Percentiles rank a stretch among this genome's conserved stretches.
phyloP scores from a whole-genome alignment of 2,888 invertebrate species.

The Cataglyphis albicans region DNA sequence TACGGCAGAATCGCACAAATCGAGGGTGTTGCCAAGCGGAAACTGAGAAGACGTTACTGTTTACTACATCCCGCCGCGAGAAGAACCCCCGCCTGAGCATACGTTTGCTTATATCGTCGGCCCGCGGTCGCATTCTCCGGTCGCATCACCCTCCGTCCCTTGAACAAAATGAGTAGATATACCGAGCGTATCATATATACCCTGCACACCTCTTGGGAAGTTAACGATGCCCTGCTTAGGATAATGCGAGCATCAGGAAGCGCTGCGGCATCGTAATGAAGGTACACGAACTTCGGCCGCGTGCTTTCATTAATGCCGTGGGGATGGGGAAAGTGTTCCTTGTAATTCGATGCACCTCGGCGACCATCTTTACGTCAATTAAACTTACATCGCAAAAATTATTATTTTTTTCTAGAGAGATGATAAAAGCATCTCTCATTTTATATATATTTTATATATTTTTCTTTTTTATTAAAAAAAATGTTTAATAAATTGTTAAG shows the following conservation, averaged over 20 bases:
- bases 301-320: background rate
- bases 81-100: slow-evolving; percentile 70
- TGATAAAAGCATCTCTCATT: background rate
- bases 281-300: slow-evolving; percentile 6
- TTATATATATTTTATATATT: background rate
- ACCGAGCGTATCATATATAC: slow-evolving; percentile 38
- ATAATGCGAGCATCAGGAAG: slow-evolving; percentile 65
- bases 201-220: slow-evolving; percentile 60
- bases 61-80: slow-evolving; percentile 75
- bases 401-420: background rate
- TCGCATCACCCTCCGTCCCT: slow-evolving; percentile 67
- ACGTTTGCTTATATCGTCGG: slow-evolving; percentile 80
- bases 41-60: slow-evolving; percentile 78
- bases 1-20: slow-evolving; percentile 62
- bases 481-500: slow-evolving; percentile 1
- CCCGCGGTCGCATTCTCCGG: slow-evolving; percentile 77
- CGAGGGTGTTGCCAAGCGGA: slow-evolving; percentile 76
- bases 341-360: background rate
- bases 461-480: background rate
- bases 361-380: background rate
- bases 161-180: slow-evolving; percentile 69
- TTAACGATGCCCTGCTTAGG: slow-evolving; percentile 68
- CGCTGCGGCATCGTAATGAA: slow-evolving; percentile 57
- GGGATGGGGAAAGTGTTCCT: background rate
- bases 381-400: background rate